Evolutionary conservation across 2,797 vertebrate species (phyloP).

Genomic region (Acanthornis magna): DNA sequence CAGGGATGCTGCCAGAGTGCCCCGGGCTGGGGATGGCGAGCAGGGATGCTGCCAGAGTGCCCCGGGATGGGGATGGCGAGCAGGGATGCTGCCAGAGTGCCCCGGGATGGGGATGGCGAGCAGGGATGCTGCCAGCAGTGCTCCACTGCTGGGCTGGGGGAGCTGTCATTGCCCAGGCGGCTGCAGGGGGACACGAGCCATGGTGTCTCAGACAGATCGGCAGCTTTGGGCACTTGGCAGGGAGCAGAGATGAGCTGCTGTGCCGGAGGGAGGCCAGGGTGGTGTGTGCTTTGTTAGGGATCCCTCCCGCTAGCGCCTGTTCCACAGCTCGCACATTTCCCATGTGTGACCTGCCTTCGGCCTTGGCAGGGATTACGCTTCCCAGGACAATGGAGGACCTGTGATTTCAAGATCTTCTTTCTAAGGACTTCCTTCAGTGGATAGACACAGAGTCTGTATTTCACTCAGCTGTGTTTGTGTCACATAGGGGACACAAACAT

Average conservation of each 20-base stretch:
- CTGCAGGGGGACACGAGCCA: not conserved
- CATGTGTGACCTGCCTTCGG: not conserved
- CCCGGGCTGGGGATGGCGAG: not conserved
- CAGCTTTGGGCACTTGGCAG: not conserved
- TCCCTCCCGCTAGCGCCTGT: fast-evolving
- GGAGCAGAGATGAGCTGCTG: not conserved
- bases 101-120: no score
- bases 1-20: not conserved
- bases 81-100: not conserved
- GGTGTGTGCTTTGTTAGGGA: not conserved
- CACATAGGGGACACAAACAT: no score
- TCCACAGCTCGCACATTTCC: not conserved
- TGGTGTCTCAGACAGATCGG: not conserved
- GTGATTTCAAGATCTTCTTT: not conserved
- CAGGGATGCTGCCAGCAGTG: not conserved
- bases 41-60: not conserved
- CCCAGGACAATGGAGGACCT: not conserved
- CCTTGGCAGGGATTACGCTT: not conserved
- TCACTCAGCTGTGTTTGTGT: not conserved
- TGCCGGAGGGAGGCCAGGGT: not conserved
- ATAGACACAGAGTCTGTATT: not conserved
- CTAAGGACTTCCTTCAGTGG: not conserved
- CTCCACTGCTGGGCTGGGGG: not conserved
- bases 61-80: not conserved
- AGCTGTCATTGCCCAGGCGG: not conserved